Base-by-base conservation (phyloP, 2,888 invertebrate genomes). In the Blomia tropicalis region DNA sequence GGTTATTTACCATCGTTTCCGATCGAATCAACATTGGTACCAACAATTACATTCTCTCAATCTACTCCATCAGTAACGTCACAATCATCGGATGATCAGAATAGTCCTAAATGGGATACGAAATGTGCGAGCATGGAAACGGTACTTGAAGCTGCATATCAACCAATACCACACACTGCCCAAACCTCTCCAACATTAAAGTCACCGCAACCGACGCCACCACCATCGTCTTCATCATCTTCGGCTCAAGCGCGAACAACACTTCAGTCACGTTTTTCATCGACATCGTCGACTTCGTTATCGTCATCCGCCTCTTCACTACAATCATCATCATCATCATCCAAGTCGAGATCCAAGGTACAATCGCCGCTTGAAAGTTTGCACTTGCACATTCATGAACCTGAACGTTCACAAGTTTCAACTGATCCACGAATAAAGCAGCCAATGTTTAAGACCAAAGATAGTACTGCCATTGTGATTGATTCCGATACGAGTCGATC, bases 1-100 rank as follows among this genome's bases (percentile, higher is more conserved):
- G n/a, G n/a, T 11, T 36, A 22, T 47, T 25, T 47, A 23, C 25
- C 2, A 22, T 47, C 47, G 22, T 47, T 4, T 47, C 47, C 47
- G 5, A 47, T 47, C 30, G 56, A 56, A 25, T 56, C 56, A 22
- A 3, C 56, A 31, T 25, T 56, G 14, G 36, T 62, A 23, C 62
- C 62, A 1, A 56, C 44, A 54, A 62, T 62, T 19, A 32, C 19
- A 22, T 56, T 62, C n/a, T 58, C 62, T 17, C 43, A 62, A 51
- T 43, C 62, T 17, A 43, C 62, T n/a, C 62, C 58, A 19, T 62
- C 62, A 5, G 56, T 41, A 14, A 56, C 62, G 29, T 62, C 62
- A 7, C 41, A 56, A 44, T 54, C 62, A 31, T 56, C 62, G 17
- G 62, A 62, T 17, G 56, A 56, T 23, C 56, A 36, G 1, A 62